Evolutionary conservation across 2,888 invertebrate species (phyloP).

Genomic region (Eilema sororculum): DNA sequence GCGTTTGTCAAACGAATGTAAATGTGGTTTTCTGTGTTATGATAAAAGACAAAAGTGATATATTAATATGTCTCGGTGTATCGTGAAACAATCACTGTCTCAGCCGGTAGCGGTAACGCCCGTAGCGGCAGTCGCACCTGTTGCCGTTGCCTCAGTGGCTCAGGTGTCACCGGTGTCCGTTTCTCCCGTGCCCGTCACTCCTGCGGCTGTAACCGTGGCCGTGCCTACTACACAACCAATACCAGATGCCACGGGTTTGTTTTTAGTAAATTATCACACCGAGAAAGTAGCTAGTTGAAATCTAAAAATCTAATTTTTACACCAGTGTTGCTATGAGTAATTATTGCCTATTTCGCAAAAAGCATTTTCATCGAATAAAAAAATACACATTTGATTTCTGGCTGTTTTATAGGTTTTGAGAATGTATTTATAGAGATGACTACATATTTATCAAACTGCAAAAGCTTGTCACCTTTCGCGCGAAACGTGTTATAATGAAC

Average conservation of each 20-base stretch:
- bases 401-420: not conserved
- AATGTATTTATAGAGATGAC: not conserved
- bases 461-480: not conserved
- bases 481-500: no score
- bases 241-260: conserved; percentile 68
- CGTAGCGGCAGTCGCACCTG: conserved; percentile 51
- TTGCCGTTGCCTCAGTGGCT: conserved; percentile 51
- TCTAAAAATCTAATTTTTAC: not conserved
- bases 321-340: not conserved
- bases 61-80: conserved; percentile 78
- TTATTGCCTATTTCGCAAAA: not conserved
- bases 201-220: conserved; percentile 54
- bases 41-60: conserved; percentile 52
- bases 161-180: conserved; percentile 55
- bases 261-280: conserved; percentile 15
- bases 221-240: conserved; percentile 55
- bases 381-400: not conserved
- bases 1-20: conserved; percentile 70
- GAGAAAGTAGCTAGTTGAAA: not conserved
- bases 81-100: conserved; percentile 80
- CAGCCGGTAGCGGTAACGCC: conserved; percentile 64
- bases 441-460: not conserved
- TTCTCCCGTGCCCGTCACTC: conserved; percentile 58
- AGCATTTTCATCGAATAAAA: not conserved
- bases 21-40: conserved; percentile 55